Base-by-base conservation (phyloP, 1,140 invertebrate species). In the Goniozus legneri region DNA sequence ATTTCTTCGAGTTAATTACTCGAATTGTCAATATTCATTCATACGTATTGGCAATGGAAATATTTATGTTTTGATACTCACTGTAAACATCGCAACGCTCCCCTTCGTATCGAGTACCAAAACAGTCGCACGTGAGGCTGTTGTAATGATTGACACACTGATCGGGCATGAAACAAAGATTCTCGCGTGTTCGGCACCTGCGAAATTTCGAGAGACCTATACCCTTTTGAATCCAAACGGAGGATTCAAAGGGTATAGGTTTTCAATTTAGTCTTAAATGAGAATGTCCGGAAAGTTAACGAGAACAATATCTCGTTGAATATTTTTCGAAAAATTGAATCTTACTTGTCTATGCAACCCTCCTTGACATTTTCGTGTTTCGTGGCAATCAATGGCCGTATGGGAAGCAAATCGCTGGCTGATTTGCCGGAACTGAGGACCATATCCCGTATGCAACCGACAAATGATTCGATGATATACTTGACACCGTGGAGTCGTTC, bases 401-500 rank as follows among this genome's bases (percentile, higher is more conserved):
- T 89, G 6, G 87, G 84, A 27, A 89, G 68, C 19, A 91, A 76
- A 74, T 89, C 86, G 16, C 86, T 88, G 0, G 87, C 87, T 1
- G 87, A 87, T 75, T 91, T 90, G 4, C 88, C 87, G 2, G 87
- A 88, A 68, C 84, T 86, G 15, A 94, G 76, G 8, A 88, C 82
- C 69, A 95, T 86, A 58, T 93, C 85, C 60, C 86, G 85, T 46
- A 95, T 89, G 65, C 92, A 95, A 2, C 92, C 92, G 32, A 94
- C 88, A 69, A 95, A 95, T 8, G 91, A 92, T 74, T 92, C 89
- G 51, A 91, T 92, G 27, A 92, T 89, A 60, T 93, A 93, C 71
- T 91, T 92, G 1, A 92, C 89, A 42, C 89, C 88, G 61, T 91
- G 88, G 13, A 90, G 73, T 67, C 86, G 83, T 67, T 91, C 88